phyloP scores from a whole-genome alignment of 92 coral and sea anemone species.

The Ricordea florida region DNA sequence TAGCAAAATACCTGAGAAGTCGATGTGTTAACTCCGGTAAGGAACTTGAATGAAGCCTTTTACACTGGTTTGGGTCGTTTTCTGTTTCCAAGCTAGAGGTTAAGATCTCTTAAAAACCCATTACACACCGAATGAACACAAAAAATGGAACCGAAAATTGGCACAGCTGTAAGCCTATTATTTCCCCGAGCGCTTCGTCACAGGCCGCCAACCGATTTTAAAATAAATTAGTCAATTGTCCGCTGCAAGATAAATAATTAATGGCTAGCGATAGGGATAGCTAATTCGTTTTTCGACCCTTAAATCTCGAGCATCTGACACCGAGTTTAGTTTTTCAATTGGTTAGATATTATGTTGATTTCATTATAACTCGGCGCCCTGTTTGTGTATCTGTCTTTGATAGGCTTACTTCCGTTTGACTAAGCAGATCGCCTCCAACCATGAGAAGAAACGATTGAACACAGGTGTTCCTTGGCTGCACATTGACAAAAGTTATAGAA shows the following conservation, averaged over 20 bases:
- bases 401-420: conserved; percentile 67
- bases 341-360: conserved; percentile 73
- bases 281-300: conserved; percentile 69
- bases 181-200: conserved; percentile 67
- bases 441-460: conserved; percentile 70
- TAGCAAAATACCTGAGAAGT: conserved; percentile 18
- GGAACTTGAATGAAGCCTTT: conserved; percentile 29
- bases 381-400: conserved; percentile 87
- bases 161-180: conserved; percentile 91
- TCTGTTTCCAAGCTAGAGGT: conserved; percentile 71
- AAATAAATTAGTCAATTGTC: conserved; percentile 92
- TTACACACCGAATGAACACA: conserved; percentile 94
- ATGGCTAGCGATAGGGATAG: conserved; percentile 44
- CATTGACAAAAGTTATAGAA: conserved; percentile 85
- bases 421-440: conserved; percentile 63
- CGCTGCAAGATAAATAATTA: conserved; percentile 56
- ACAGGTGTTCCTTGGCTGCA: conserved; percentile 78
- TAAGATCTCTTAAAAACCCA: conserved; percentile 95
- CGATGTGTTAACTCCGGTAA: not conserved
- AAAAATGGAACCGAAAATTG: conserved; percentile 86
- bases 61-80: conserved; percentile 82
- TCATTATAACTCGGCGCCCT: conserved; percentile 62
- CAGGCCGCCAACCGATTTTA: conserved; percentile 63
- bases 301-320: conserved; percentile 55
- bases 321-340: conserved; percentile 55